phyloP scores from a whole-genome alignment of 2,888 invertebrate genomes.

The Harpalus rufipes region DNA sequence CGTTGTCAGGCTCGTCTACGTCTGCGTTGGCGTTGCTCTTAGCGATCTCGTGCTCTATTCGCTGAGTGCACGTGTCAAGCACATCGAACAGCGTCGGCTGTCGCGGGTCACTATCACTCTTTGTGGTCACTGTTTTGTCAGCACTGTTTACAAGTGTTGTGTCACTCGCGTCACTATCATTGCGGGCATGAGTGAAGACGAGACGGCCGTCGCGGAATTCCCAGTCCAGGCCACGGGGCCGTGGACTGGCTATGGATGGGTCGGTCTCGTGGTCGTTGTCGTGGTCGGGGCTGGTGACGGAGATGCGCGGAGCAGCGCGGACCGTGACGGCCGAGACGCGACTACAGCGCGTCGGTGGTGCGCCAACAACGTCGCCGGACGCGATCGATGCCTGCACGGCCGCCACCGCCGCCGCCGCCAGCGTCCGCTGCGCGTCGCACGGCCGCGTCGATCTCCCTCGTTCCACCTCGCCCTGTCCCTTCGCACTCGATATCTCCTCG shows the following conservation, averaged over 20 bases:
- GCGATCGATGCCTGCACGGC: constrained; percentile 73
- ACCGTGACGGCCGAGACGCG: constrained; percentile 74
- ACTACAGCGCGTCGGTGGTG: constrained; percentile 75
- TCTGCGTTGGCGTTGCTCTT: constrained; percentile 74
- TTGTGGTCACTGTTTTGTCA: constrained; percentile 25
- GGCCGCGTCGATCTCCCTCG: constrained; percentile 65
- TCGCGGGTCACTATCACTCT: constrained; percentile 33
- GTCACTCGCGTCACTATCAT: constrained; percentile 63
- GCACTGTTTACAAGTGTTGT: constrained; percentile 66
- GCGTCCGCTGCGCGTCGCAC: constrained; percentile 67
- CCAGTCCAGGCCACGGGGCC: constrained; percentile 70
- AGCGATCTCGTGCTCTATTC: constrained; percentile 69
- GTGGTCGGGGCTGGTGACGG: constrained; percentile 1
- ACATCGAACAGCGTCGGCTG: constrained; percentile 57
- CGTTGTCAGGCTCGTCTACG: constrained; percentile 73
- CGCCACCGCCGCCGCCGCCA: constrained; percentile 70
- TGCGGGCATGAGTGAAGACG: constrained; percentile 70
- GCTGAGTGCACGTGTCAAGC: constrained; percentile 61
- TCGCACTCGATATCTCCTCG: constrained; percentile 67
- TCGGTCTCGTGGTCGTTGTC: constrained; percentile 69
- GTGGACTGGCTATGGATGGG: constrained; percentile 65
- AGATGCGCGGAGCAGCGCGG: constrained; percentile 70
- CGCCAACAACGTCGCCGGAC: constrained; percentile 73
- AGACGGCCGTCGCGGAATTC: constrained; percentile 73
- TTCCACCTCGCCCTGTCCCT: constrained; percentile 43